These are phyloP conservation scores for Malurus leucopterus DNA, from an alignment of 2,797 vertebrate species.

Conservation along the genomic window DNA sequence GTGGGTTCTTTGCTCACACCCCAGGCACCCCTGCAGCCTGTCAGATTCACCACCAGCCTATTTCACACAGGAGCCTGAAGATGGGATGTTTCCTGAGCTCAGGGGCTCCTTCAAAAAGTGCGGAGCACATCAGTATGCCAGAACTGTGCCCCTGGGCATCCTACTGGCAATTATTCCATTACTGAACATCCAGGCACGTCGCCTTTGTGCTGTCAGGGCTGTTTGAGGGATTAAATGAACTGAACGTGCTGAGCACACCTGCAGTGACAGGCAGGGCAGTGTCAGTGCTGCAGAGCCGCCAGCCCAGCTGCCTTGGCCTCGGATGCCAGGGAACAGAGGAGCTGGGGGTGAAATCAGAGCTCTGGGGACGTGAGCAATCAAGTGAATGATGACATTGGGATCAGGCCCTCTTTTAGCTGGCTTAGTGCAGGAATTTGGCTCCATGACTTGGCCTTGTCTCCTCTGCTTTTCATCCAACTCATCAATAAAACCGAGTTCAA, in stretches of 20 bases:
- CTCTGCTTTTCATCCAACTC: neutral
- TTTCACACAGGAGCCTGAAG: fast-evolving
- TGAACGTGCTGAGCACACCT: neutral
- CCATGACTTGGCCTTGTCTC: neutral
- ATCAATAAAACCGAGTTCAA: neutral
- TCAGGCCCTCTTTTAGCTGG: neutral
- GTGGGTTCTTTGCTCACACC: neutral
- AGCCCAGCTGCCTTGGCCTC: neutral
- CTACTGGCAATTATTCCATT: neutral
- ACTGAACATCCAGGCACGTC: neutral
- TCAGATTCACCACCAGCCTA: neutral
- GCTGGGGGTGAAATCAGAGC: neutral
- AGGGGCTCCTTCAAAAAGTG: neutral
- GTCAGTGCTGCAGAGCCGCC: neutral
- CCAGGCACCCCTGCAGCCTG: neutral
- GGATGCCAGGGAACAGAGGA: neutral
- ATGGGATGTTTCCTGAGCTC: neutral
- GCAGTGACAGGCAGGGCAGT: neutral
- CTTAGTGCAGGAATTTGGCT: neutral
- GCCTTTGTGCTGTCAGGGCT: neutral
- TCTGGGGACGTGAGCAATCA: neutral
- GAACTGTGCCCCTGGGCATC: neutral
- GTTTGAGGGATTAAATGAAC: neutral
- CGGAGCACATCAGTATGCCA: neutral
- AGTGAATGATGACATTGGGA: neutral